Percentiles rank a stretch among this genome's conserved stretches.
Evolutionary conservation across 2,113 vertebrate genomes (phyloP).

Genomic region (Gyps fulvus): DNA sequence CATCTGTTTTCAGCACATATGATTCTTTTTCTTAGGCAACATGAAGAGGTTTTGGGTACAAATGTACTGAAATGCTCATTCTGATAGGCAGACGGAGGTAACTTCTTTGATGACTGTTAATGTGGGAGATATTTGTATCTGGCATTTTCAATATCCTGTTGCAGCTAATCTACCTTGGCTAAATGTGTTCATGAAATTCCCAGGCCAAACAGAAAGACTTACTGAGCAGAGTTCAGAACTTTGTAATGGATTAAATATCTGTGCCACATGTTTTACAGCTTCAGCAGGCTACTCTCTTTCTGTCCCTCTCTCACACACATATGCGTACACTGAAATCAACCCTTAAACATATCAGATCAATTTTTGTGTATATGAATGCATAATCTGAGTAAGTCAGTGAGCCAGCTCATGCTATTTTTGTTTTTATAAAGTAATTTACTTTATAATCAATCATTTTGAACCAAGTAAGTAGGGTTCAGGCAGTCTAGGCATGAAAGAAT

Average conservation of each 20-base stretch:
- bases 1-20: background rate
- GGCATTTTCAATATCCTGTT: background rate
- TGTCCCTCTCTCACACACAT: background rate
- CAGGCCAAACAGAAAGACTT: background rate
- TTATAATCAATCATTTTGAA: background rate
- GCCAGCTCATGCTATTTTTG: background rate
- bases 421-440: background rate
- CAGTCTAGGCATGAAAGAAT: background rate
- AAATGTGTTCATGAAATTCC: background rate
- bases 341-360: background rate
- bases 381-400: background rate
- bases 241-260: background rate
- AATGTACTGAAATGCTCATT: background rate
- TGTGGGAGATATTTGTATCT: slow-evolving; percentile 18
- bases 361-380: background rate
- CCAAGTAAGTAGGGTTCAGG: background rate
- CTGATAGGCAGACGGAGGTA: background rate
- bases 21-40: background rate
- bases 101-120: background rate
- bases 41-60: background rate
- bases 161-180: background rate
- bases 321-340: background rate
- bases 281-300: background rate
- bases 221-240: slow-evolving; percentile 8
- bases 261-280: background rate